These are phyloP conservation scores for Melolontha melolontha DNA, from an alignment of 2,888 invertebrate species.

Conservation along the genomic window DNA sequence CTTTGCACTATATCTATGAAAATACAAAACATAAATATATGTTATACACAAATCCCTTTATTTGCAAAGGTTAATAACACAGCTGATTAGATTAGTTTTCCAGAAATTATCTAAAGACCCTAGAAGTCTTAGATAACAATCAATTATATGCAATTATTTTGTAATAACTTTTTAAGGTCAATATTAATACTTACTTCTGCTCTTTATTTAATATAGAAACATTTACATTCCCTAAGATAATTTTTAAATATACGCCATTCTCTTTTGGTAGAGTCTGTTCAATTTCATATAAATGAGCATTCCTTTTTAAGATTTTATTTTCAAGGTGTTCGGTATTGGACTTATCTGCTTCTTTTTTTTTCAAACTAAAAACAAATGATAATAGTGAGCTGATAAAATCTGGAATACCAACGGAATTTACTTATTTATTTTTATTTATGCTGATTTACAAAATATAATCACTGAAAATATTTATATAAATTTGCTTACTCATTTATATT, in stretches of 20 bases:
- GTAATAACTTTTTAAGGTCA: conserved; percentile 1
- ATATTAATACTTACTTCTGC: conserved; percentile 81
- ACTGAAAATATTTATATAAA: neutral
- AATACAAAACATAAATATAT: no score
- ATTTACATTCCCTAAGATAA: conserved; percentile 97
- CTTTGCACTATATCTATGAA: no score
- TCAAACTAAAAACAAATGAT: conserved; percentile 52
- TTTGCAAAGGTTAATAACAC: no score
- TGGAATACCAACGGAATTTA: no score
- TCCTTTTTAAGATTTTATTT: conserved; percentile 84
- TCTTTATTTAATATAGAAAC: conserved; percentile 97
- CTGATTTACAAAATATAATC: no score
- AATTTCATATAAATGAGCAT: conserved; percentile 89
- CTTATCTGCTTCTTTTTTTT: conserved; percentile 65
- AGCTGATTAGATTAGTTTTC: no score
- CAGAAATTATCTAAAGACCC: neutral
- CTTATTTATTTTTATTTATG: no score
- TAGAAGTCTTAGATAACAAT: neutral
- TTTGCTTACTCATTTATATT: conserved; percentile 82
- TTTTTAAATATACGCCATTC: conserved; percentile 91
- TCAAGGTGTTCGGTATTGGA: conserved; percentile 74
- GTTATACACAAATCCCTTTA: no score
- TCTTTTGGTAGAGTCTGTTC: conserved; percentile 94
- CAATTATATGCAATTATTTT: conserved; percentile 8
- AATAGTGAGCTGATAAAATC: no score